These are phyloP conservation scores for Zaprionus ghesquierei DNA, from an alignment of 1,140 invertebrate genomes.

Conservation along the genomic window DNA sequence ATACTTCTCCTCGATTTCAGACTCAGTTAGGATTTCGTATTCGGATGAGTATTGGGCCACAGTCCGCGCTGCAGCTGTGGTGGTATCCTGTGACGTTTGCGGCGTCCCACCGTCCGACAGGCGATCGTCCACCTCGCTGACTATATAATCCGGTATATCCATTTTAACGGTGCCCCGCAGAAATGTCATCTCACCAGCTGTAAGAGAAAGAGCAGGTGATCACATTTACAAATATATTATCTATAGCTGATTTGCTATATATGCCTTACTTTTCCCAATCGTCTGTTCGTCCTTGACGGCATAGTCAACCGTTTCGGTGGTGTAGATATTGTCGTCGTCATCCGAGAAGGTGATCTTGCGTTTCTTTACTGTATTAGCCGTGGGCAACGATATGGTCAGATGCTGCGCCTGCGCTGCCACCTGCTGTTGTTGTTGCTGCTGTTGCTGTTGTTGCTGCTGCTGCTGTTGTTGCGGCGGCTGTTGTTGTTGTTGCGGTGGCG, in stretches of 20 bases:
- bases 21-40: constrained; percentile 82
- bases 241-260: neutral
- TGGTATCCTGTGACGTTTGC: constrained; percentile 75
- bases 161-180: constrained; percentile 76
- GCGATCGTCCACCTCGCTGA: constrained; percentile 77
- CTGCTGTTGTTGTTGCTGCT: constrained; percentile 55
- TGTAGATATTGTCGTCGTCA: constrained; percentile 81
- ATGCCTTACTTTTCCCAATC: constrained; percentile 72
- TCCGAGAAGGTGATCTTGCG: constrained; percentile 81
- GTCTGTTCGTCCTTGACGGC: constrained; percentile 77
- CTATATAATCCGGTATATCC: constrained; percentile 81
- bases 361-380: constrained; percentile 64
- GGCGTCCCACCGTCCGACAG: constrained; percentile 71
- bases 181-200: constrained; percentile 79
- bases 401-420: constrained; percentile 60
- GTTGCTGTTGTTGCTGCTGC: constrained; percentile 37
- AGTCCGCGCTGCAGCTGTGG: constrained; percentile 59
- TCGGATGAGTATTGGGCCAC: constrained; percentile 79
- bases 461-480: constrained; percentile 40
- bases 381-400: constrained; percentile 57
- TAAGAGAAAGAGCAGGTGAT: constrained; percentile 2
- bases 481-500: constrained; percentile 52
- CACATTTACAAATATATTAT: neutral
- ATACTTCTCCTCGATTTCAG: constrained; percentile 80
- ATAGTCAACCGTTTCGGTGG: constrained; percentile 80